Evolutionary conservation across 2,797 vertebrate species (phyloP), one percentile per base, ranked within the genome.

Genomic region (Aerospiza tachiro): DNA sequence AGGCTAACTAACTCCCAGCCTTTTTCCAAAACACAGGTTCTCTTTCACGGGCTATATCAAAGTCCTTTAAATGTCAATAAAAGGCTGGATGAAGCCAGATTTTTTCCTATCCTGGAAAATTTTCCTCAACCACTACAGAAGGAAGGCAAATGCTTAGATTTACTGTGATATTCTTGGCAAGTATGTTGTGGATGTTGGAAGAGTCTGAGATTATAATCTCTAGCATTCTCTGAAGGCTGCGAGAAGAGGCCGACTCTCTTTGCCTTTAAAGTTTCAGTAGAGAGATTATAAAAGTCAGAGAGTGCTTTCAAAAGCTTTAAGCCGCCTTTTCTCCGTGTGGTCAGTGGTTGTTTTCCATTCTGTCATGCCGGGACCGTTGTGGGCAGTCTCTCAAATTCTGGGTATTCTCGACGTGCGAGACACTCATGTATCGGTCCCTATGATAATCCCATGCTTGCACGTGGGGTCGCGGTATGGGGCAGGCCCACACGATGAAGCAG

Each of bases 341-440:
- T 31, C 59, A 29, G 0, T 19, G 23, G 56, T 56, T 35, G 6
- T 52, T 44, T 73, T 77, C 52, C 49, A 20, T 56, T 61, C 50
- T 50, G 9, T 50, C 38, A 3, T 2, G 6, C 12, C 0, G 0
- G 62, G 70, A 31, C 18, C 20, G 8, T 3, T 42, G 23, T 6
- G 44, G 49, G 49, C 58, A 52, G 29, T 28, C 8, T 88, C 63
- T 68, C 78, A 35, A 0, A 29, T 49, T 56, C 38, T 53, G 40
- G 7, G 15, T 55, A 19, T 44, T 92, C 29, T 33, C 26, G 21
- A 4, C 0, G 5, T 11, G 47, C 1, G 4, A 26, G 28, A 26
- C 3, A 10, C 2, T 17, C 22, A 4, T 3, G 9, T 36, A 20
- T 10, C 10, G 15, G 49, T 33, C 49, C 70, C n/a, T 26, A 61